Percentiles rank a stretch among this genome's conserved stretches.
phyloP scores from a whole-genome alignment of 2,113 vertebrate genomes.

The Megaceryle torquata region DNA sequence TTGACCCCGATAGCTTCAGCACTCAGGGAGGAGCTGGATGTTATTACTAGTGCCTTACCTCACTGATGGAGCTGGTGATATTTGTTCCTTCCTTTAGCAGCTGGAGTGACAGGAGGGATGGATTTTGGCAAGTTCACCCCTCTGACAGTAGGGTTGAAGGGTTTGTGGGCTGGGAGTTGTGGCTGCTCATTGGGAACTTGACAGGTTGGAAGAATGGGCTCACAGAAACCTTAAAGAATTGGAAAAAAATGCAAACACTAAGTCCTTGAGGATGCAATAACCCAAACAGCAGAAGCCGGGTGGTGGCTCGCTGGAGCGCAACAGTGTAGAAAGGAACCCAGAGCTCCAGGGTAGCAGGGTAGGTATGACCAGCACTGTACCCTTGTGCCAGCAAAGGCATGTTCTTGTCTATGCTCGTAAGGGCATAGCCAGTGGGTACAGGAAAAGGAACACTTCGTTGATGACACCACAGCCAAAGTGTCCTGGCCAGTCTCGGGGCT shows the following conservation, averaged over 20 bases:
- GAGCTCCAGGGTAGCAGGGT: not conserved
- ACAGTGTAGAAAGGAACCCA: not conserved
- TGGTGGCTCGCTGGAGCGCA: not conserved
- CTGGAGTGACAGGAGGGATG: not conserved
- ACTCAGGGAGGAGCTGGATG: not conserved
- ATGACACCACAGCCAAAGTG: not conserved
- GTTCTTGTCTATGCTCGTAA: not conserved
- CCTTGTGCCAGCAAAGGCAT: not conserved
- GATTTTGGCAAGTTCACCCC: not conserved
- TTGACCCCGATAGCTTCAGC: too few species aligned
- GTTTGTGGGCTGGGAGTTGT: not conserved
- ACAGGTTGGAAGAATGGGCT: too few species aligned
- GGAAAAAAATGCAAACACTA: too few species aligned
- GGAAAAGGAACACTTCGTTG: not conserved
- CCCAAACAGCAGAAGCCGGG: not conserved
- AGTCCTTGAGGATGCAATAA: not conserved
- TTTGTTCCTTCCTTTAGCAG: not conserved
- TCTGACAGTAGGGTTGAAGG: fast-evolving
- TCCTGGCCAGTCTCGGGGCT: not conserved
- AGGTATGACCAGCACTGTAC: not conserved
- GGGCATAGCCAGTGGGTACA: not conserved
- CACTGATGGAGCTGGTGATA: not conserved
- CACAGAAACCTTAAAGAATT: not conserved
- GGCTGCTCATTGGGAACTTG: not conserved
- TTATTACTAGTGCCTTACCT: not conserved